A percentile compares a stretch with the other conserved stretches of the same genome.
These are phyloP conservation scores for Harmothoe impar DNA, from an alignment of 2,888 invertebrate species.

Conservation along the genomic window DNA sequence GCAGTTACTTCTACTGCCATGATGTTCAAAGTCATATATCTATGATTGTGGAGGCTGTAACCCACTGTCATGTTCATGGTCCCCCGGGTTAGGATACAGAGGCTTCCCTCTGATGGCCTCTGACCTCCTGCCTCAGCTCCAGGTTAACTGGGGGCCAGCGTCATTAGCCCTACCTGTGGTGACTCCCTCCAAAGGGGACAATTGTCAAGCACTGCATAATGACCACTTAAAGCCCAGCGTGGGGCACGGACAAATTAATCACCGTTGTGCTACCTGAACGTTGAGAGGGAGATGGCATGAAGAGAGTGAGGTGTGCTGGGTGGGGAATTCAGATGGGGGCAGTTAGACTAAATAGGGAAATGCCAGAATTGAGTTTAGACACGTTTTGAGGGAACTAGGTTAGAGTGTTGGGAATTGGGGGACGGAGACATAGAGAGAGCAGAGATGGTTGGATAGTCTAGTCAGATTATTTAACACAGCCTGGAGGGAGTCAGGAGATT, in stretches of 20 bases:
- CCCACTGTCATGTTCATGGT: too few relatives aligned
- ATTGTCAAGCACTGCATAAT: neutral
- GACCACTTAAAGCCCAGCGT: conserved; percentile 30
- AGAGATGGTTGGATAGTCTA: too few relatives aligned
- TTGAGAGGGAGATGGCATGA: neutral
- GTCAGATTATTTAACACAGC: neutral
- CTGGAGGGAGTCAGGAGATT: neutral
- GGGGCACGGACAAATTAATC: conserved; percentile 30
- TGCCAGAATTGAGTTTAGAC: neutral
- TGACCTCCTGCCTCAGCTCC: neutral
- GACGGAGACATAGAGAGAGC: too few relatives aligned
- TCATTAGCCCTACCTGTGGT: conserved; percentile 26
- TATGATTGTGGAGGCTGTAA: too few relatives aligned
- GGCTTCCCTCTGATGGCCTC: too few relatives aligned
- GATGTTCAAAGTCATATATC: too few relatives aligned
- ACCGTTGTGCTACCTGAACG: conserved; percentile 28
- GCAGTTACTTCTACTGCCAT: too few relatives aligned
- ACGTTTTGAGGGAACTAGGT: neutral
- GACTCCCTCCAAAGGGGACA: neutral
- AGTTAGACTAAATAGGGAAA: neutral
- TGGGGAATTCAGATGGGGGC: neutral
- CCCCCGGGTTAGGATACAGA: too few relatives aligned
- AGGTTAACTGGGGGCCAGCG: neutral
- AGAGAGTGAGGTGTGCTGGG: neutral
- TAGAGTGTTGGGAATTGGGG: neutral